Conservation (phyloP, 92 coral and sea anemone genomes). For the Epizoanthus scotinus region DNA sequence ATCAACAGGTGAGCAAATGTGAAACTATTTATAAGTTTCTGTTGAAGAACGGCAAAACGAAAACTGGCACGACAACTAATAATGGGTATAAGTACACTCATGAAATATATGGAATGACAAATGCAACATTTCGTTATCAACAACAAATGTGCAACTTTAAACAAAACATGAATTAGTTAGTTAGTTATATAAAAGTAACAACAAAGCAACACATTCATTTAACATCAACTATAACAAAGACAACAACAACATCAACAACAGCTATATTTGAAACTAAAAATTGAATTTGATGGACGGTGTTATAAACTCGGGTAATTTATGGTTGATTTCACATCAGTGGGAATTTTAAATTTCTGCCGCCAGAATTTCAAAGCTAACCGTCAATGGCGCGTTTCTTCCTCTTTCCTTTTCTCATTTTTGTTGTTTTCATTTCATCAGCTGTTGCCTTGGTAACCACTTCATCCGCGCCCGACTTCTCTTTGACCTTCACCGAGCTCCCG, state of each 20-base stretch:
- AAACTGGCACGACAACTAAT: not conserved
- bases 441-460: not conserved
- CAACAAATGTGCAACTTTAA: not conserved
- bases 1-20: too few relatives aligned
- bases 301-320: not conserved
- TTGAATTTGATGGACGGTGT: not conserved
- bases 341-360: not conserved
- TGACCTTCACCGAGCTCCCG: constrained; percentile 8
- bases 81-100: constrained; percentile 43
- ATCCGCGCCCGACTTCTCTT: not conserved
- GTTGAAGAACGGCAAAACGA: too few relatives aligned
- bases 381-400: constrained; percentile 17
- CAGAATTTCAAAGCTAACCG: constrained; percentile 28
- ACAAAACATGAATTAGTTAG: not conserved
- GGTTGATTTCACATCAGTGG: not conserved
- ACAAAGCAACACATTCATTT: not conserved
- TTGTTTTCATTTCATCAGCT: constrained; percentile 12
- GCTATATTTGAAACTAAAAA: not conserved
- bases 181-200: not conserved
- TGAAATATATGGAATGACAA: constrained; percentile 34
- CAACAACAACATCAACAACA: not conserved
- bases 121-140: not conserved
- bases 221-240: constrained; percentile 5
- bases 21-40: too few relatives aligned
- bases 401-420: constrained; percentile 7